Percentiles rank a stretch among this genome's conserved stretches.
phyloP scores from a whole-genome alignment of 2,888 invertebrate species.

The Alcis repandata region DNA sequence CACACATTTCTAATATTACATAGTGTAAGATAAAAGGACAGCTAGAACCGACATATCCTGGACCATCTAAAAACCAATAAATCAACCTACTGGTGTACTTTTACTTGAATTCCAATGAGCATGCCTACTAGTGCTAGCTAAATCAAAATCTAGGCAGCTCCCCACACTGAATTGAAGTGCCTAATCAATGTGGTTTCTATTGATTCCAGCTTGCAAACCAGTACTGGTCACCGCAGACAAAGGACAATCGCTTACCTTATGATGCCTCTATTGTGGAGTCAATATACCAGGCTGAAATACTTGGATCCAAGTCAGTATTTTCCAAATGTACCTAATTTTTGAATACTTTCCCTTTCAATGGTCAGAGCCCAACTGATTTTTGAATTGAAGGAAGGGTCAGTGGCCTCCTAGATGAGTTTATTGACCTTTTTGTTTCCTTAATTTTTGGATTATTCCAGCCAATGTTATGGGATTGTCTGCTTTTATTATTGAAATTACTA shows the following conservation, averaged over 20 bases:
- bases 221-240: constrained; percentile 96
- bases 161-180: constrained; percentile 73
- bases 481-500: background rate
- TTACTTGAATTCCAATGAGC: background rate
- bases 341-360: constrained; percentile 53
- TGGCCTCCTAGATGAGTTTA: constrained; percentile 74
- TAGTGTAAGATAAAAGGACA: constrained; percentile 3
- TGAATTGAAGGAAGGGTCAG: constrained; percentile 78
- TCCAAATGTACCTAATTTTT: constrained; percentile 18
- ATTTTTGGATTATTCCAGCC: constrained; percentile 60
- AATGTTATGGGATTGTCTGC: constrained; percentile 13
- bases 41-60: constrained; percentile 9
- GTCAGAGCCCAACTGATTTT: constrained; percentile 76
- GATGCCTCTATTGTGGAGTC: constrained; percentile 94
- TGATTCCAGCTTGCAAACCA: constrained; percentile 92
- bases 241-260: constrained; percentile 90
- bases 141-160: constrained; percentile 79
- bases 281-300: constrained; percentile 95
- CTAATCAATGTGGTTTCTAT: constrained; percentile 75
- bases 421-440: constrained; percentile 75
- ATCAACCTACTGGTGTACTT: constrained; percentile 19
- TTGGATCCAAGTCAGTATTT: constrained; percentile 90
- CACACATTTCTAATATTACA: no score
- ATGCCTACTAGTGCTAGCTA: constrained; percentile 29
- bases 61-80: constrained; percentile 24